Percentiles rank a stretch among this genome's conserved stretches.
These are phyloP conservation scores for Butorides virescens DNA, from an alignment of 2,113 vertebrate genomes.

Conservation along the genomic window DNA sequence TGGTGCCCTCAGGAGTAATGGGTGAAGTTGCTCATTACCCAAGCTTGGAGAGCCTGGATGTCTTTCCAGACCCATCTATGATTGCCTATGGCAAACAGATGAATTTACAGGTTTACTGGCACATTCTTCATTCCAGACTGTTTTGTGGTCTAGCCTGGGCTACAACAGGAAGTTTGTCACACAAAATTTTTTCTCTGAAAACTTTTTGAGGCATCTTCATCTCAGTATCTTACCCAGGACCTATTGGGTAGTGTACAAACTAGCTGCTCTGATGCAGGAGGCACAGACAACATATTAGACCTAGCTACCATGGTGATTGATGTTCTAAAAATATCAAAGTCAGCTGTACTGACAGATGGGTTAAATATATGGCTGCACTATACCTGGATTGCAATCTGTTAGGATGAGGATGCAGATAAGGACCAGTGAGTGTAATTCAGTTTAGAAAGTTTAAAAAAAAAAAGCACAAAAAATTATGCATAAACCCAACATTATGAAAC, in stretches of 20 bases:
- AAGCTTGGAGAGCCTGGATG: not conserved
- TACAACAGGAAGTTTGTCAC: not conserved
- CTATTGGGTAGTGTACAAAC: not conserved
- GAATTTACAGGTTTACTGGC: not conserved
- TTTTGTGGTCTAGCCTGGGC: not conserved
- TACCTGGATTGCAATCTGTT: slow-evolving; percentile 12
- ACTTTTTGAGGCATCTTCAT: not conserved
- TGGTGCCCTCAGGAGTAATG: not conserved
- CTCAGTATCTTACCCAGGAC: not conserved
- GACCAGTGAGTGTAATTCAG: not conserved
- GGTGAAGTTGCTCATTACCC: not conserved
- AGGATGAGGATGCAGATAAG: not conserved
- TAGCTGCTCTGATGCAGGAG: not conserved
- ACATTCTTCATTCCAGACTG: not conserved
- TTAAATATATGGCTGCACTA: slow-evolving; percentile 4
- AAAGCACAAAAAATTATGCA: not conserved
- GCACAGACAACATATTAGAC: slow-evolving; percentile 1
- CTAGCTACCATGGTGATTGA: slow-evolving; percentile 16
- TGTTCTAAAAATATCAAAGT: slow-evolving; percentile 17
- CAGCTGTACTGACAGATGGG: slow-evolving; percentile 31
- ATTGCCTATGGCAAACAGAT: not conserved
- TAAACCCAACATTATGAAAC: not conserved
- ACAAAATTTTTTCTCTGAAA: not conserved
- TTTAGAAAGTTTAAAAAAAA: not conserved
- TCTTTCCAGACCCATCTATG: not conserved